Conservation (phyloP, 2,888 invertebrate species). For the Caenorhabditis becei region DNA sequence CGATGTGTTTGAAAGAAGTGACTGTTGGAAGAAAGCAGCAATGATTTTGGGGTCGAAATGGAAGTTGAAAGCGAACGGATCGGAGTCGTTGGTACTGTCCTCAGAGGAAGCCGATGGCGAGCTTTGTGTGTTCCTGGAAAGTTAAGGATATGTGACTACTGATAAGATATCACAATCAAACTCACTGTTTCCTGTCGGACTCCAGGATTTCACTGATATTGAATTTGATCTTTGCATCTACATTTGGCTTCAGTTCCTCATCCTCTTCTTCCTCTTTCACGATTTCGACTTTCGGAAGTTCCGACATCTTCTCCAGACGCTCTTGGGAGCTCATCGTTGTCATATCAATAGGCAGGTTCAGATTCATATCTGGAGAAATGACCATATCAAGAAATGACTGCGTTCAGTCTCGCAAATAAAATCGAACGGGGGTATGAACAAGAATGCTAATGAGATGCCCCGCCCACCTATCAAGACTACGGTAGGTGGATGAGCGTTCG, state of each 20-base stretch:
- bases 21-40: slow-evolving; percentile 45
- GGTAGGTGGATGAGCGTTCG: slow-evolving; percentile 38
- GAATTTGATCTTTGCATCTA: slow-evolving; percentile 48
- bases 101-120: slow-evolving; percentile 73
- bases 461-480: slow-evolving; percentile 52
- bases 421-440: slow-evolving; percentile 21
- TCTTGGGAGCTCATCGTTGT: slow-evolving; percentile 57
- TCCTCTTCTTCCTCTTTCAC: slow-evolving; percentile 36
- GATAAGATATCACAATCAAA: no score
- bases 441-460: slow-evolving; percentile 48
- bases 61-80: slow-evolving; percentile 21
- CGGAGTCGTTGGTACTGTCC: slow-evolving; percentile 32
- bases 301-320: slow-evolving; percentile 56
- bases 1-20: slow-evolving; percentile 19
- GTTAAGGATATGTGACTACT: not conserved
- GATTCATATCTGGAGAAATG: slow-evolving; percentile 44
- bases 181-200: slow-evolving; percentile 56
- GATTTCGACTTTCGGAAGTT: slow-evolving; percentile 29
- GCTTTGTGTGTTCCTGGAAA: slow-evolving; percentile 65
- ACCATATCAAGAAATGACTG: not conserved
- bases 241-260: slow-evolving; percentile 30
- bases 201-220: slow-evolving; percentile 66
- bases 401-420: slow-evolving; percentile 9
- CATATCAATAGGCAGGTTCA: slow-evolving; percentile 61
- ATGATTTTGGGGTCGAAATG: slow-evolving; percentile 48